Evolutionary conservation across 2,113 vertebrate species (phyloP), one percentile per base, ranked within the genome.

Genomic region (Pampusana beccarii): DNA sequence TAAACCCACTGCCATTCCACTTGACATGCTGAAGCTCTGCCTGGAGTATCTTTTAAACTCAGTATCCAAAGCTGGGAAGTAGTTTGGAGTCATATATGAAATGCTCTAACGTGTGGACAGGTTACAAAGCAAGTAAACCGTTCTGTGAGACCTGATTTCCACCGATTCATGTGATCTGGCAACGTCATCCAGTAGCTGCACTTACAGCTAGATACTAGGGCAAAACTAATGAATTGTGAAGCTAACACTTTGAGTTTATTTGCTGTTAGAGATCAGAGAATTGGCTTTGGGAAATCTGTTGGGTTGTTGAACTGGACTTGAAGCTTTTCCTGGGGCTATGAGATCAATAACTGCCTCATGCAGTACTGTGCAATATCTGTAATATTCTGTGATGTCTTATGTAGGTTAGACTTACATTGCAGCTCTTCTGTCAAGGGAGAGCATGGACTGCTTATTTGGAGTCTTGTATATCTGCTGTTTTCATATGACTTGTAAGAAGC

Each of bases 161-260:
- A 31, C 28, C 0, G 0, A 21, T 54, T 13, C 1, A 0, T 18
- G 12, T 54, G 10, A 29, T 51, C 42, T 78, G 58, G 40, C 54
- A 42, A 60, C 56, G 69, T 36, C 78, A 46, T 13, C 24, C 28
- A 25, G 64, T 29, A 78, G 50, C 24, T 57, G 44, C 28, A 12
- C 18, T 40, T 62, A 2, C 34, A 58, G 19, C 66, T 79, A 13
- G 48, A 31, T 31, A 23, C 24, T 82, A 65, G 58, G 17, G 23
- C 12, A 65, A 67, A 72, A 83, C 16, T 24, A 29, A 56, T n/a
- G 9, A 42, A 53, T 80, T 48, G 38, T 0, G 3, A 57, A 74
- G 48, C 6, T 78, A 58, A 70, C 18, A 19, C 15, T 78, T 54
- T 20, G 28, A 54, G 24, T 36, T 77, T 33, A 13, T 21, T 69